Conservation (phyloP, 2,113 vertebrate genomes). For the Neomonachus schauinslandi region DNA sequence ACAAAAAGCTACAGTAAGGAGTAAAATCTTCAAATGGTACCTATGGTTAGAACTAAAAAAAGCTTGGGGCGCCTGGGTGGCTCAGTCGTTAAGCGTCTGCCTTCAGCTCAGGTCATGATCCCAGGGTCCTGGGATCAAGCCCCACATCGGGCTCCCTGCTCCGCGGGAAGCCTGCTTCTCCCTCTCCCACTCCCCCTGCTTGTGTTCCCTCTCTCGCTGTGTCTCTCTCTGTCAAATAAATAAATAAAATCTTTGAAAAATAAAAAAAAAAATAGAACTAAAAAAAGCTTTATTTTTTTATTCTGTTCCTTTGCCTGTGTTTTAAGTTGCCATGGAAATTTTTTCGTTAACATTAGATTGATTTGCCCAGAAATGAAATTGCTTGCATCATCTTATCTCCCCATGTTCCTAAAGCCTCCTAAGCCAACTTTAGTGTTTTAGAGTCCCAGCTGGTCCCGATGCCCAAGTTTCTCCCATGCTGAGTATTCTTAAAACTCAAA, state of each 20-base stretch:
- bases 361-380: conserved; percentile 66
- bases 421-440: conserved; percentile 50
- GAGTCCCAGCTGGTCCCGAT: background rate
- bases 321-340: conserved; percentile 53
- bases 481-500: conserved; percentile 52
- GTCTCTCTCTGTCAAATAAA: too few species aligned
- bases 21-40: conserved; percentile 27
- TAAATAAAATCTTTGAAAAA: too few species aligned
- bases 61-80: background rate
- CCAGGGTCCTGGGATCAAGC: too few species aligned
- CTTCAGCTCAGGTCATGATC: too few species aligned
- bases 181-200: too few species aligned
- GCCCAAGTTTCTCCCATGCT: background rate
- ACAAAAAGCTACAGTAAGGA: background rate
- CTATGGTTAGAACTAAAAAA: conserved; percentile 30
- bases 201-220: too few species aligned
- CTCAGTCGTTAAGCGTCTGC: too few species aligned
- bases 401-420: conserved; percentile 58
- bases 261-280: background rate
- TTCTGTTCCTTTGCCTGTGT: conserved; percentile 52
- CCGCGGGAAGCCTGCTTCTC: too few species aligned
- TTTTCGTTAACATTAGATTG: conserved; percentile 68
- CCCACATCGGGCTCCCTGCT: too few species aligned
- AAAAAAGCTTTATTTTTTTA: conserved; percentile 19
- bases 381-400: conserved; percentile 43